Percentiles rank a stretch among this genome's conserved stretches.
These are phyloP conservation scores for Pemphigus obesinymphae DNA, from an alignment of 1,140 invertebrate genomes.

Conservation along the genomic window DNA sequence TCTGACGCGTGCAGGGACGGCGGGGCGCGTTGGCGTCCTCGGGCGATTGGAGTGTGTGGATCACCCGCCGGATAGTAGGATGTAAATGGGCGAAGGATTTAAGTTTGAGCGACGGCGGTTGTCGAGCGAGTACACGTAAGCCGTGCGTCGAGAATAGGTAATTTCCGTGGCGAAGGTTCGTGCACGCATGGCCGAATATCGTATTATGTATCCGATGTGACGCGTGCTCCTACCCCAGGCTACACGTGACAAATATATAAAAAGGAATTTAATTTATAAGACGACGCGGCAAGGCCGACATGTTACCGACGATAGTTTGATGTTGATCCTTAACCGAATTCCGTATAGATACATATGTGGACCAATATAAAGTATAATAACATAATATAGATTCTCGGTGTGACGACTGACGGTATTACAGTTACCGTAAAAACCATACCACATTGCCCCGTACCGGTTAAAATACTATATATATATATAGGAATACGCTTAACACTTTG, in stretches of 20 bases:
- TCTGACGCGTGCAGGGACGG: not conserved
- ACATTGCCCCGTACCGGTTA: no score
- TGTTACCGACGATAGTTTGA: not conserved
- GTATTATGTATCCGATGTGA: not conserved
- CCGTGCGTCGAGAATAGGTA: not conserved
- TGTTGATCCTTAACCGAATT: not conserved
- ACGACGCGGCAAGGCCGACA: not conserved
- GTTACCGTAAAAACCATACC: no score
- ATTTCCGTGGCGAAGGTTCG: not conserved
- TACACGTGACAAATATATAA: not conserved
- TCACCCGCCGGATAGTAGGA: not conserved
- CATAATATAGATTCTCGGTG: no score
- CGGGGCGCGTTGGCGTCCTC: not conserved
- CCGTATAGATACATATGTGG: not conserved
- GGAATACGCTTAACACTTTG: no score
- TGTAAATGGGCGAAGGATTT: not conserved
- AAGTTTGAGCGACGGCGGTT: not conserved
- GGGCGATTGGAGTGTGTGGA: not conserved
- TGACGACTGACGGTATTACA: no score
- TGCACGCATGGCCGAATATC: constrained; percentile 1
- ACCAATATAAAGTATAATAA: no score
- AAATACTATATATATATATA: no score
- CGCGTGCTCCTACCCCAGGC: not conserved
- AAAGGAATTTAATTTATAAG: not conserved
- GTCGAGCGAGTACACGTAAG: not conserved